A percentile compares a stretch with the other conserved stretches of the same genome.
Conservation (phyloP, 2,797 vertebrate species). For the Schizopygopsis pylzovi region DNA sequence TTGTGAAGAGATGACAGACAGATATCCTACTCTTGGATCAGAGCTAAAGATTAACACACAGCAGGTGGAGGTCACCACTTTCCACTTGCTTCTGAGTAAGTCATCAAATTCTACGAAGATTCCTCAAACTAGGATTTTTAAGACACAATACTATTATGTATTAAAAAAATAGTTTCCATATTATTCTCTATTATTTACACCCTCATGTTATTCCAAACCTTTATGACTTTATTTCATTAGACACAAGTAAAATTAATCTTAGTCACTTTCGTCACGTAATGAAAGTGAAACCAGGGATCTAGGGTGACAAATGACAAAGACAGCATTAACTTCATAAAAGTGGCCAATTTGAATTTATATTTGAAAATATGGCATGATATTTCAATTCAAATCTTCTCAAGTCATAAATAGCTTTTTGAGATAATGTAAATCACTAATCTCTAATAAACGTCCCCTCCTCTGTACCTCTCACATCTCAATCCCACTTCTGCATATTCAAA, state of each 20-base stretch:
- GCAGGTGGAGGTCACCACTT: neutral
- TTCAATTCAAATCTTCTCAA: neutral
- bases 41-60: slow-evolving; percentile 43
- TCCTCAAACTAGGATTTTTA: neutral
- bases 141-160: neutral
- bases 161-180: neutral
- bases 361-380: neutral
- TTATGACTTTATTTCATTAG: neutral
- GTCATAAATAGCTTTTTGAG: neutral
- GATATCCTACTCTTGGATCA: no score
- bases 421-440: neutral
- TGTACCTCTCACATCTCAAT: neutral
- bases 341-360: neutral
- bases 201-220: neutral
- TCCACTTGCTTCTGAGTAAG: neutral
- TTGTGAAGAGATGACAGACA: slow-evolving; percentile 20
- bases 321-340: neutral
- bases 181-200: neutral
- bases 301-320: neutral
- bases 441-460: neutral
- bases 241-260: neutral
- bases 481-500: neutral
- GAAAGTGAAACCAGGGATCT: neutral
- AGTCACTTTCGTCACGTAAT: neutral
- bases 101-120: slow-evolving; percentile 39